These are phyloP conservation scores for Chrysaora quinquecirrha DNA, from an alignment of 30 jellyfish, hydroid and myxozoan genomes.

Conservation along the genomic window DNA sequence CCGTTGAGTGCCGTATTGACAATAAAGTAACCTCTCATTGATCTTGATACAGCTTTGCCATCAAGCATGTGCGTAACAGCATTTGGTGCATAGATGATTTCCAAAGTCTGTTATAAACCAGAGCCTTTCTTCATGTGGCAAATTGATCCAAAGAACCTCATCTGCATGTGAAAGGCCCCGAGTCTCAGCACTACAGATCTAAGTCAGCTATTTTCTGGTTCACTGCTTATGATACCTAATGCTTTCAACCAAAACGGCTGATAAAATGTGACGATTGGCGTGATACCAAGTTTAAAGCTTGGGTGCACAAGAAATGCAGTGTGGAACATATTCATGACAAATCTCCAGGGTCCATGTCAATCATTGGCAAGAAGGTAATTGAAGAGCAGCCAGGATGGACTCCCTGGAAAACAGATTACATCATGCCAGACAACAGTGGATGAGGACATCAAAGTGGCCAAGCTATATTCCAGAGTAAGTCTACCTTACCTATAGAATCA, in stretches of 20 bases:
- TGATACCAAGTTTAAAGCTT: too few relatives aligned
- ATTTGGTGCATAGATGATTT: conserved; percentile 30
- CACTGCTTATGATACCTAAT: background rate
- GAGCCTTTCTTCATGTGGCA: conserved; percentile 45
- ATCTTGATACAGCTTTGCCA: conserved; percentile 56
- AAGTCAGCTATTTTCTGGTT: background rate
- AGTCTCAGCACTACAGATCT: conserved; percentile 1
- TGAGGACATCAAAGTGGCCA: background rate
- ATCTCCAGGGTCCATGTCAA: too few relatives aligned
- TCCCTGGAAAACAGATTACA: too few relatives aligned
- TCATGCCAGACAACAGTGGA: conserved; percentile 56
- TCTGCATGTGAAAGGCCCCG: conserved; percentile 11
- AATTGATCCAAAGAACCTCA: conserved; percentile 59
- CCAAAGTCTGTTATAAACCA: conserved; percentile 24
- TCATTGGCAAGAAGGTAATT: too few relatives aligned
- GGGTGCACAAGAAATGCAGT: too few relatives aligned
- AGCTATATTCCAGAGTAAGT: conserved; percentile 8
- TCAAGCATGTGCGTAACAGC: conserved; percentile 45
- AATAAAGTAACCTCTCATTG: conserved; percentile 49
- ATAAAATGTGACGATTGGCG: too few relatives aligned
- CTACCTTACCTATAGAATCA: background rate
- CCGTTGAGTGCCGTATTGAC: background rate
- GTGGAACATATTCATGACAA: too few relatives aligned
- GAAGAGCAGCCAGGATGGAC: too few relatives aligned
- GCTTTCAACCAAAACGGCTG: too few relatives aligned